Conservation (phyloP, 1,140 invertebrate species). For the Microplitis mediator region DNA sequence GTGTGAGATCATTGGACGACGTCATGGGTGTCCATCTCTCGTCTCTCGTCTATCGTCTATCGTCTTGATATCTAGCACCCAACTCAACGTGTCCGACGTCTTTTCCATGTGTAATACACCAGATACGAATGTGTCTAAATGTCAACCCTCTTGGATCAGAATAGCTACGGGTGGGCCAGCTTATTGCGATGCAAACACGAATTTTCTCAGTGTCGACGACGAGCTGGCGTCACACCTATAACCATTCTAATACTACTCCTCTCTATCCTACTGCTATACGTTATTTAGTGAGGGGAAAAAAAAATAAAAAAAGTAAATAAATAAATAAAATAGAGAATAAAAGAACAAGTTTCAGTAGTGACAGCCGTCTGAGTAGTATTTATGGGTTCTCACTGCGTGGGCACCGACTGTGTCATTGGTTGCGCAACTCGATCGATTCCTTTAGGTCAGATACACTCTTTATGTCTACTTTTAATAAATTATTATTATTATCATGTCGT, state of each 20-base stretch:
- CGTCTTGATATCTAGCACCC: constrained; percentile 2
- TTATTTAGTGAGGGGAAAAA: neutral
- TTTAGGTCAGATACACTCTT: too few relatives aligned
- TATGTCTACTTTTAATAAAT: too few relatives aligned
- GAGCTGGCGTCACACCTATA: neutral
- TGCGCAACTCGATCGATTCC: neutral
- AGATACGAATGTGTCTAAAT: neutral
- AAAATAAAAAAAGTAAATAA: neutral
- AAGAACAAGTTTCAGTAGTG: neutral
- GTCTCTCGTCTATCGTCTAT: neutral
- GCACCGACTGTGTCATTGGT: constrained; percentile 1
- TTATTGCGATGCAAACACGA: constrained; percentile 4
- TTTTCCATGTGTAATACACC: too few relatives aligned
- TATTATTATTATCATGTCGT: too few relatives aligned
- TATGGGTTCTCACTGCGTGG: neutral
- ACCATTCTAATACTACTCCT: too few relatives aligned
- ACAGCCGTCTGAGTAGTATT: constrained; percentile 1
- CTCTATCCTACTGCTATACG: neutral
- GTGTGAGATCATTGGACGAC: constrained; percentile 8
- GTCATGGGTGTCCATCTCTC: constrained; percentile 1
- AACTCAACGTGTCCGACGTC: neutral
- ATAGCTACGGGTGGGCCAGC: neutral
- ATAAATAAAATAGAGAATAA: neutral
- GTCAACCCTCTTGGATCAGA: constrained; percentile 5
- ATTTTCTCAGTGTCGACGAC: neutral